Base-by-base conservation (phyloP, 2,113 vertebrate species). In the Nansenia antarctica region DNA sequence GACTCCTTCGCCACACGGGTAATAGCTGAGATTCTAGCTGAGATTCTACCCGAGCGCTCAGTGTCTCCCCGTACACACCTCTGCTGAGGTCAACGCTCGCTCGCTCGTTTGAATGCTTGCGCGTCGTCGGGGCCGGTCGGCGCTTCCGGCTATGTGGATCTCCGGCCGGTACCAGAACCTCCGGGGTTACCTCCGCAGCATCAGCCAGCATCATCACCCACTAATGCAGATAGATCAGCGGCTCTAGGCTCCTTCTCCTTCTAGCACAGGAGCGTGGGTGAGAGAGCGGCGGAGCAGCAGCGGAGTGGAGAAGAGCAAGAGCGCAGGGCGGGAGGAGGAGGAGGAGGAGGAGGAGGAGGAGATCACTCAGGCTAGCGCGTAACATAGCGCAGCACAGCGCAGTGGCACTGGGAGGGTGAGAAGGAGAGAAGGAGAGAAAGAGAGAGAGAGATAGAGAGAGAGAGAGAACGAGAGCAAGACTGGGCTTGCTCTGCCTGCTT, bases 101-200 rank as follows among this genome's bases (percentile, higher is more conserved):
- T n/a, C 9, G 49, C n/a, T 15, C 22, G 18, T 3, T 83, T 88
- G 85, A n/a, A n/a, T 83, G 78, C 86, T 86, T n/a, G 15, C 29
- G 60, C n/a, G 0, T 3, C n/a, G 29, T 20, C 45, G 2, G 45
- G 14, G 22, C 8, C n/a, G 65, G 3, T 26, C 3, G 9, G 37
- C 9, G 82, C 78, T 77, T 65, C 67, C 86, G 89, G 55, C 82
- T 81, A 79, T 94, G 90, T 89, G 89, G 58, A 86, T 80, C 80
- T 94, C 90, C 93, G 91, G 90, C 91, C 91, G 77, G 88, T 88
- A 78, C 91, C 91, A 85, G 90, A 90, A 87, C 90, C 84, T 83
- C n/a, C n/a, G n/a, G n/a, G n/a, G n/a, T n/a, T n/a, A n/a, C n/a
- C n/a, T 75, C 90, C 88, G 92, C 93, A 90, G 91, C 93, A 85